Evolutionary conservation across 1,140 invertebrate genomes (phyloP), one percentile per base, ranked within the genome.

Genomic region (Drosophila persimilis): DNA sequence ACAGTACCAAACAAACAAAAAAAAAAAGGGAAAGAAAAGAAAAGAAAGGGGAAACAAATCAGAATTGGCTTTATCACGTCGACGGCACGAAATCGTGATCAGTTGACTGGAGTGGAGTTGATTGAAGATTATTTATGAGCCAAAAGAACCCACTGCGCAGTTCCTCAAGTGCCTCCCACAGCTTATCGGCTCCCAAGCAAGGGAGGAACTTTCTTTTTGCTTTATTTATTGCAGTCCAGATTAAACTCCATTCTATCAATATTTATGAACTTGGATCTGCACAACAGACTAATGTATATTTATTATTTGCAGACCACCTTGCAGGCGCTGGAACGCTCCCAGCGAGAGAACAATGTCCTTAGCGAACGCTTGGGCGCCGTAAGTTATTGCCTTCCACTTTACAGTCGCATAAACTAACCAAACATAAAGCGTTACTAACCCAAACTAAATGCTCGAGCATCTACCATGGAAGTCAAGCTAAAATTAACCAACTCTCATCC

Each of bases 261-360:
- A 57, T 72, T 56, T 44, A 22, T 15, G 22, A 43, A 73, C 53
- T 53, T 44, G 20, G 31, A 48, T 52, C 51, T 13, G 47, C 48
- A 6, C 15, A 8, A 2, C 1, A 53, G 11, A 39, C 11, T 17
- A 11, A n/a, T 9, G 29, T 50, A 6, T 43, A 9, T 66, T 66
- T 29, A 1, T 43, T 67, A 22, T 60, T 80, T 77, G 22, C 71
- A 91, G 90, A 90, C 90, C 61, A 91, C 94, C 9, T 80, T 94
- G 39, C 94, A 94, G 72, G 94, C 93, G 54, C 76, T 94, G 74
- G 93, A 95, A 71, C 93, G 94, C 50, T 92, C 94, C 17, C 94
- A 94, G 69, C 92, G 94, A 48, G 94, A 94, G 63, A 94, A 94
- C 74, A 92, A 94, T 89, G 94, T 94, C 0, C 92, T 94, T 26